These are phyloP conservation scores for Botrylloides violaceus DNA, from an alignment of 23 tunicate species.

Conservation along the genomic window DNA sequence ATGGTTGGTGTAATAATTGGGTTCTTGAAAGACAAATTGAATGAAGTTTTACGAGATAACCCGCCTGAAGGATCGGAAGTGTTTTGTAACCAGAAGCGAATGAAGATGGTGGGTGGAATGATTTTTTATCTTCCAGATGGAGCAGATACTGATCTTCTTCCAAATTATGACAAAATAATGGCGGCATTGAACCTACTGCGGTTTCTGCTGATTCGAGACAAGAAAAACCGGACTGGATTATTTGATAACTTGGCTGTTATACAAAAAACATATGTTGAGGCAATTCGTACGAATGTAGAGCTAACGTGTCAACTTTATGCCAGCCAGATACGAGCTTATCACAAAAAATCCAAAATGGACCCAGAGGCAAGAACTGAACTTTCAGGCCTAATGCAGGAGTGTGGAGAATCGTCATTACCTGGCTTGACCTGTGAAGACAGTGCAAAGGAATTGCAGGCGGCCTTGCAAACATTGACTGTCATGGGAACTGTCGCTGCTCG, in stretches of 20 bases:
- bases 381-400: conserved; percentile 13
- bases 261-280: conserved; percentile 22
- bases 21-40: conserved; percentile 54
- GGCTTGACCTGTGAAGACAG: conserved; percentile 30
- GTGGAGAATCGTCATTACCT: conserved; percentile 23
- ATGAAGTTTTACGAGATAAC: conserved; percentile 34
- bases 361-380: conserved; percentile 14
- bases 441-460: conserved; percentile 36
- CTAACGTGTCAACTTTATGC: conserved; percentile 50
- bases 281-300: conserved; percentile 37
- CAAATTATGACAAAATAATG: conserved; percentile 45
- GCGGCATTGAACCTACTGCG: conserved; percentile 47
- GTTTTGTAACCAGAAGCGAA: conserved; percentile 16
- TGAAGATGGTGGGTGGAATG: conserved; percentile 9
- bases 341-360: conserved; percentile 4
- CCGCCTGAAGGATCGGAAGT: neutral
- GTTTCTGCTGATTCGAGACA: conserved; percentile 44
- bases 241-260: conserved; percentile 1
- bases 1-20: conserved; percentile 44
- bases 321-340: conserved; percentile 24
- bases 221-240: conserved; percentile 37
- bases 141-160: conserved; percentile 62
- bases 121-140: conserved; percentile 35
- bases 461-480: conserved; percentile 51
- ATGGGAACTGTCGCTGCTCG: conserved; percentile 22